phyloP scores from a whole-genome alignment of 2,888 invertebrate genomes.

The Onthophagus sagittarius region DNA sequence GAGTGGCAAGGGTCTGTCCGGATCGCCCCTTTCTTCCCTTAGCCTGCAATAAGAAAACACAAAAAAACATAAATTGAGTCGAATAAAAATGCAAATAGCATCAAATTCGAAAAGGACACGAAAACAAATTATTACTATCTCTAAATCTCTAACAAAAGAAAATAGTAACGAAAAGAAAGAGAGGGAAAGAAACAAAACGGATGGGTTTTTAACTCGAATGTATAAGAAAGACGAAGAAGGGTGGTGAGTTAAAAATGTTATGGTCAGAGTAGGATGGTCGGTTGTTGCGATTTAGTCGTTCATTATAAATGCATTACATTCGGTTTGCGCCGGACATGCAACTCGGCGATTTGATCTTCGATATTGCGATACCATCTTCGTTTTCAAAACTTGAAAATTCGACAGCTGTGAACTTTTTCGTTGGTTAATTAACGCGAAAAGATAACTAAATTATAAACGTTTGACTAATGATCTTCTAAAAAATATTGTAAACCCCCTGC shows the following conservation, averaged over 20 bases:
- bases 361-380: constrained; percentile 18
- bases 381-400: neutral
- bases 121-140: constrained; percentile 25
- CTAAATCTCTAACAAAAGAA: constrained; percentile 27
- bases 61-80: neutral
- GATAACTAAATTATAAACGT: too few species aligned
- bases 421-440: neutral
- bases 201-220: too few species aligned
- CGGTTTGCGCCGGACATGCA: constrained; percentile 37
- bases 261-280: constrained; percentile 29
- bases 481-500: too few species aligned
- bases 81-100: constrained; percentile 32
- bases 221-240: too few species aligned
- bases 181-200: too few species aligned
- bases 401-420: neutral
- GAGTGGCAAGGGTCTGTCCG: constrained; percentile 74
- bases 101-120: constrained; percentile 26
- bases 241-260: constrained; percentile 21
- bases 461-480: too few species aligned
- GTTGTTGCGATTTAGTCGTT: constrained; percentile 41
- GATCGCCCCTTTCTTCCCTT: constrained; percentile 82
- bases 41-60: constrained; percentile 56
- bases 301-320: constrained; percentile 48
- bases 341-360: constrained; percentile 44
- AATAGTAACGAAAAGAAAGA: too few species aligned